phyloP scores from a whole-genome alignment of 2,113 vertebrate species.

The Megaceryle maxima region DNA sequence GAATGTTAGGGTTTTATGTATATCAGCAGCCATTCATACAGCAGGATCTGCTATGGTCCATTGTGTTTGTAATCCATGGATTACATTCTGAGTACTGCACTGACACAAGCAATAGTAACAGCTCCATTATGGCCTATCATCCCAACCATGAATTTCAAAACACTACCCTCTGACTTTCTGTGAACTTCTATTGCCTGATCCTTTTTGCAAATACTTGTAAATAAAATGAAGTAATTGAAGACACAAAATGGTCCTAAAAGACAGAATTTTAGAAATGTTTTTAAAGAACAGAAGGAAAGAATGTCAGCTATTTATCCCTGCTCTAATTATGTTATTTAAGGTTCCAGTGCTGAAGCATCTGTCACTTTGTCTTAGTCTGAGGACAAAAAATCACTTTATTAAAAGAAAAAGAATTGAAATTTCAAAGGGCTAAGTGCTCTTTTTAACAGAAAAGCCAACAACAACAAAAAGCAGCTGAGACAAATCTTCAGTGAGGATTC shows the following conservation, averaged over 20 bases:
- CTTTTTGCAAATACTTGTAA: neutral
- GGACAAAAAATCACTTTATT: neutral
- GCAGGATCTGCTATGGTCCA: neutral
- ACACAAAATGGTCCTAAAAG: neutral
- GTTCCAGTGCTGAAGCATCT: neutral
- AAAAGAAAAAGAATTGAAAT: neutral
- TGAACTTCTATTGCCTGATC: neutral
- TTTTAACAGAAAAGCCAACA: neutral
- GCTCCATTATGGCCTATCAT: neutral
- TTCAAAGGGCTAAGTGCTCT: neutral
- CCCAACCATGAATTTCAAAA: neutral
- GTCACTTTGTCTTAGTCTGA: neutral
- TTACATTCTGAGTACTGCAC: neutral
- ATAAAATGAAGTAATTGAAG: neutral
- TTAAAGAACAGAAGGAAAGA: neutral
- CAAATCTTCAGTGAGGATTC: neutral
- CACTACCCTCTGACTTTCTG: neutral
- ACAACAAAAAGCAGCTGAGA: accelerated
- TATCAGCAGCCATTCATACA: conserved; percentile 10
- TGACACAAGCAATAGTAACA: neutral
- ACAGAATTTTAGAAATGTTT: neutral
- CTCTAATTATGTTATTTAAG: neutral
- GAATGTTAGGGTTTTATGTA: conserved; percentile 25
- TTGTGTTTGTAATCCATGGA: conserved; percentile 49
- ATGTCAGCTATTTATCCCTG: accelerated